A percentile compares a stretch with the other conserved stretches of the same genome.
phyloP scores from a whole-genome alignment of 2,113 vertebrate genomes.

The Ceratotherium simum region DNA sequence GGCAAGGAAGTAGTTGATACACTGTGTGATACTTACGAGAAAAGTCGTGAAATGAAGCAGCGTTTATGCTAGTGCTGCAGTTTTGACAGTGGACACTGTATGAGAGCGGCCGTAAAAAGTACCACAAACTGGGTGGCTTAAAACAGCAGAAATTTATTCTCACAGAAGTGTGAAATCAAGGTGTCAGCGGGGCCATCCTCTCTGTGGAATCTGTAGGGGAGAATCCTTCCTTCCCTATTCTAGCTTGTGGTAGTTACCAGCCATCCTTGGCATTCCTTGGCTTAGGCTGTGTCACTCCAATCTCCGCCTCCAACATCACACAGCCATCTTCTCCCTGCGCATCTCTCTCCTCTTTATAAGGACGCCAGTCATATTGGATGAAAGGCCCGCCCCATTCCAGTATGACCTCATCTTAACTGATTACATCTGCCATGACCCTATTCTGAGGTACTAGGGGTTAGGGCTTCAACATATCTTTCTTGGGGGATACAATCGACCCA shows the following conservation, averaged over 20 bases:
- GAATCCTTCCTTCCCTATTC: background rate
- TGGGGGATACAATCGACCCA: too few species aligned
- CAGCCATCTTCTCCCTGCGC: background rate
- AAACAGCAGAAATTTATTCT: background rate
- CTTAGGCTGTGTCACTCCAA: fast-evolving
- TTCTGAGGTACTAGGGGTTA: background rate
- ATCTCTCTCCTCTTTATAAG: background rate
- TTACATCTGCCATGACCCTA: background rate
- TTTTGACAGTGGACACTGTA: background rate
- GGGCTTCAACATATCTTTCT: background rate
- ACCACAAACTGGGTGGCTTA: background rate
- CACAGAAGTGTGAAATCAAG: background rate
- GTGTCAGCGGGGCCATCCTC: background rate
- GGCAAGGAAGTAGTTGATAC: background rate
- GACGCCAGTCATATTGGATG: background rate
- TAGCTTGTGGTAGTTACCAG: background rate
- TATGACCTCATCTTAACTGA: background rate
- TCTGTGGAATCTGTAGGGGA: background rate
- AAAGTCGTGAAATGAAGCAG: background rate
- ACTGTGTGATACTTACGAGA: background rate
- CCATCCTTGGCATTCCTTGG: background rate
- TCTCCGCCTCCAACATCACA: background rate
- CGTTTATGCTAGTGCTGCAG: background rate
- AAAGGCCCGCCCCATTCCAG: background rate
- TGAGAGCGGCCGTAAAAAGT: background rate